These are phyloP conservation scores for Drosophila subsilvestris DNA, from an alignment of 2,888 invertebrate genomes.

Conservation along the genomic window DNA sequence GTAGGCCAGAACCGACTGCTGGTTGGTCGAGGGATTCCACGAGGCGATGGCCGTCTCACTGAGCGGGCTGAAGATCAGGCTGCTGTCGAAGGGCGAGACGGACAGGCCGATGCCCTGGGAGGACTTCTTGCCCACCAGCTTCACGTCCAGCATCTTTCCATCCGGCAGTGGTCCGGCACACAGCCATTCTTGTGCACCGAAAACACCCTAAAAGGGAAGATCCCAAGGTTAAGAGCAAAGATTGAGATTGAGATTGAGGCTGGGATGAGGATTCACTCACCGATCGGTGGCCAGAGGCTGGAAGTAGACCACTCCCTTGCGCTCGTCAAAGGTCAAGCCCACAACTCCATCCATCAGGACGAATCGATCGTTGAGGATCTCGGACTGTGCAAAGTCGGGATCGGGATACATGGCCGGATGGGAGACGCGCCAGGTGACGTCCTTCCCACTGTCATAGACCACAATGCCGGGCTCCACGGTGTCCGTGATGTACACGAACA, in stretches of 20 bases:
- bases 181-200: slow-evolving; percentile 90
- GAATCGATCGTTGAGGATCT: slow-evolving; percentile 88
- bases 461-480: slow-evolving; percentile 91
- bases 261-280: slow-evolving; percentile 68
- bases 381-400: slow-evolving; percentile 90
- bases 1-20: slow-evolving; percentile 90
- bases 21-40: slow-evolving; percentile 90
- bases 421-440: slow-evolving; percentile 91
- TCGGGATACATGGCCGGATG: slow-evolving; percentile 94
- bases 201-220: slow-evolving; percentile 86
- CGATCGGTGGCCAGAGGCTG: slow-evolving; percentile 89
- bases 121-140: slow-evolving; percentile 92
- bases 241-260: too few species aligned
- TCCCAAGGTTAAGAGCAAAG: neutral
- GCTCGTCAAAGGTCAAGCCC: slow-evolving; percentile 87
- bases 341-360: slow-evolving; percentile 89
- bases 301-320: slow-evolving; percentile 86
- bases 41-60: slow-evolving; percentile 92
- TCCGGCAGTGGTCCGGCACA: slow-evolving; percentile 89
- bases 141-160: slow-evolving; percentile 89
- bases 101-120: slow-evolving; percentile 92
- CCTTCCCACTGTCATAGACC: slow-evolving; percentile 87
- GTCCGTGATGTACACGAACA: slow-evolving; percentile 92
- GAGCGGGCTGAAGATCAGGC: slow-evolving; percentile 91
- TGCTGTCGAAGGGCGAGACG: slow-evolving; percentile 89